Base-by-base conservation (phyloP, 2,888 invertebrate genomes). In the Epinotia demarniana region DNA sequence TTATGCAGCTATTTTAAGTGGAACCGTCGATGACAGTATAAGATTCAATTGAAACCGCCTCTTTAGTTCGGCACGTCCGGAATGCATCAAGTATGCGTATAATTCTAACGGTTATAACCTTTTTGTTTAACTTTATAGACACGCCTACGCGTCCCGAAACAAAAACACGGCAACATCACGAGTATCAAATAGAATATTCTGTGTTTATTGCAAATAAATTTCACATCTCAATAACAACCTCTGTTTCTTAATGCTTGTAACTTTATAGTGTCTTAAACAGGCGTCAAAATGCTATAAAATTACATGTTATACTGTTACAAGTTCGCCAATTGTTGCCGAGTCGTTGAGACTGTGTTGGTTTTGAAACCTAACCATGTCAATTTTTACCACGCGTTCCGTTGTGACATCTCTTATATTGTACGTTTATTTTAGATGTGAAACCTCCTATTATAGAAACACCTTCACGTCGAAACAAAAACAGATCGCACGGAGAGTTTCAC, bases 391-490 rank as follows among this genome's bases (percentile, higher is more conserved):
- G 12, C n/a, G 18, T 53, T 53, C 53, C 23, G 49, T 27, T 66
- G 27, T 53, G n/a, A 86, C 84, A 82, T 23, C 81, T 80, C 81
- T 87, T 86, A 85, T 86, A 87, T 85, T 49, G 53, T 46, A 19
- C 43, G 43, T 55, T 62, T 62, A 16, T 68, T 39, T 71, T 23
- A 4, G 63, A 62, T n/a, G 70, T 87, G 87, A 86, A 84, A 84
- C 82, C 83, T 85, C 82, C 85, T 87, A 86, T 86, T 87, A 86
- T 86, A 86, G 86, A 83, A 85, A 83, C 85, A 79, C 87, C 89
- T 85, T 89, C 90, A 84, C 85, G 81, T 81, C 76, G 84, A 87
- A 87, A 88, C 87, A 88, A 89, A 87, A 88, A 89, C 89, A 86
- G 87, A 87, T 86, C 83, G 84, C 68, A 72, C 83, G 81, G 82